Conservation (phyloP, 2,888 invertebrate species). For the Caenorhabditis japonica region DNA sequence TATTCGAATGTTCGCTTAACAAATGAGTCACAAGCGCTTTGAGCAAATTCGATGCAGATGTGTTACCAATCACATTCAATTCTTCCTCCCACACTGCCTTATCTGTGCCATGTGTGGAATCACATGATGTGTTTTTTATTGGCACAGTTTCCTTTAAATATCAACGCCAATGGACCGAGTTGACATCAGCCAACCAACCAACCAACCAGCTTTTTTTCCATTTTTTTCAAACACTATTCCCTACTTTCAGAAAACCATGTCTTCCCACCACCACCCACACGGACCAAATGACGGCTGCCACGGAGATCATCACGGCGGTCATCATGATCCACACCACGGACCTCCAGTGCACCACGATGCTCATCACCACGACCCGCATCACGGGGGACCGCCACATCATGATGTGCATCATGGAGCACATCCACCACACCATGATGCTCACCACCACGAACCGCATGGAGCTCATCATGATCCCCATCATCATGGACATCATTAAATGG, state of each 20-base stretch:
- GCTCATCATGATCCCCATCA: conserved; percentile 15
- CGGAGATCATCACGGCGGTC: conserved; percentile 24
- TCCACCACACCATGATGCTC: conserved; percentile 21
- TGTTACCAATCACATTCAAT: conserved; percentile 13
- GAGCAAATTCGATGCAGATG: conserved; percentile 7
- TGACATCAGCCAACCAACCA: neutral
- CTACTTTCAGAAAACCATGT: conserved; percentile 9
- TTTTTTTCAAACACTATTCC: neutral
- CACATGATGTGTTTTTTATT: conserved; percentile 35
- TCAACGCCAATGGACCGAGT: conserved; percentile 2
- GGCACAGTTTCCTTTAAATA: conserved; percentile 38
- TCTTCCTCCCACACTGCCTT: conserved; percentile 22
- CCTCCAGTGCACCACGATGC: conserved; percentile 3
- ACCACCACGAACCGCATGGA: conserved; percentile 21
- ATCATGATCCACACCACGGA: conserved; percentile 17
- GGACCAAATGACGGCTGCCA: conserved; percentile 24
- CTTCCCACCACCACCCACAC: conserved; percentile 34
- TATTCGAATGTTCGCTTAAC: too few relatives aligned
- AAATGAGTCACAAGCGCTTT: conserved; percentile 12
- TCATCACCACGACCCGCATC: conserved; percentile 11
- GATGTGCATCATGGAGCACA: conserved; percentile 30
- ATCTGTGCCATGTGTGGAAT: conserved; percentile 29
- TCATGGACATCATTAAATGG: conserved; percentile 8
- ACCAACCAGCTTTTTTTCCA: conserved; percentile 1
- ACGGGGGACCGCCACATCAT: conserved; percentile 12